phyloP scores from a whole-genome alignment of 2,797 vertebrate species.

The Argyrosomus regius region DNA sequence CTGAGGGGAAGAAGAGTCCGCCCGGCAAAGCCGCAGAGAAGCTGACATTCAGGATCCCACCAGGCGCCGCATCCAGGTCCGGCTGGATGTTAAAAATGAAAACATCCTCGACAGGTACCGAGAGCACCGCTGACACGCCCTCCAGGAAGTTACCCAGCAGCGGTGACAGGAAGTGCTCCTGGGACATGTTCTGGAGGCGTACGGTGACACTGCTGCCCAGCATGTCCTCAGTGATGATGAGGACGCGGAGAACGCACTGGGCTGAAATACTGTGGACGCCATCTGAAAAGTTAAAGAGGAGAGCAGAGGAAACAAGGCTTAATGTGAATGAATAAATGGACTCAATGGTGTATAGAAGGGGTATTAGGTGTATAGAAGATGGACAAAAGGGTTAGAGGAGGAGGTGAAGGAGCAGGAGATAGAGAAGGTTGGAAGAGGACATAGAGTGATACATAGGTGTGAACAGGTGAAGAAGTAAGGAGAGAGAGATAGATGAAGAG shows the following conservation, averaged over 20 bases:
- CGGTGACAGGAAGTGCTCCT: conserved; percentile 97
- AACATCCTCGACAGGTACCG: conserved; percentile 93
- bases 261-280: conserved; percentile 95
- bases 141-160: conserved; percentile 93
- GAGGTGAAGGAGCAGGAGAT: conserved; percentile 4
- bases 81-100: conserved; percentile 99
- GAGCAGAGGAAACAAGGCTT: not conserved
- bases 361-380: not conserved
- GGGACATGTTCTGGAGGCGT: conserved; percentile 98
- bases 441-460: not conserved
- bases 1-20: conserved; percentile 94
- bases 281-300: conserved; percentile 80
- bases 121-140: conserved; percentile 94
- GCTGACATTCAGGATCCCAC: conserved; percentile 93
- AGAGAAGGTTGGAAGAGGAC: not conserved
- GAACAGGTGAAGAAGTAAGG: conserved; percentile 18
- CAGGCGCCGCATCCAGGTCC: conserved; percentile 90
- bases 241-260: conserved; percentile 93
- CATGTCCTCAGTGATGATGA: conserved; percentile 98
- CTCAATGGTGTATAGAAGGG: not conserved
- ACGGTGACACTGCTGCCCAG: conserved; percentile 97
- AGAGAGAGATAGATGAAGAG: conserved; percentile 19
- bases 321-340: not conserved
- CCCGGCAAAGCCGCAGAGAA: conserved; percentile 93
- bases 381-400: not conserved